Conservation (phyloP, 2,797 vertebrate genomes). For the Melanogrammus aeglefinus region DNA sequence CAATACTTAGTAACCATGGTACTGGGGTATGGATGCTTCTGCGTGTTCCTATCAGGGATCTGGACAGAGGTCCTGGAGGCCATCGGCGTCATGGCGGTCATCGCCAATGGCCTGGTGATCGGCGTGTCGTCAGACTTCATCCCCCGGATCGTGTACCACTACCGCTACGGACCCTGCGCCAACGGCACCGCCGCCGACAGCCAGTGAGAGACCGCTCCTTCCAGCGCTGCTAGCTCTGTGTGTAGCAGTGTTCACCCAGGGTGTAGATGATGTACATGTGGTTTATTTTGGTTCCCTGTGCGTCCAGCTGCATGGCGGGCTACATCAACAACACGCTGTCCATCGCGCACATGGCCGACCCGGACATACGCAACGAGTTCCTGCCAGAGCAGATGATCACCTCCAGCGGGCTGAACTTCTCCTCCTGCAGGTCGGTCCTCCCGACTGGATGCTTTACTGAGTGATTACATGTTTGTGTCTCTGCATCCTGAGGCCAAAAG, state of each 20-base stretch:
- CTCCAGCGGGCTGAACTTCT: slow-evolving; percentile 48
- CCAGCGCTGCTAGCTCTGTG: background rate
- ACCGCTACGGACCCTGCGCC: slow-evolving; percentile 83
- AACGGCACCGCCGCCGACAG: slow-evolving; percentile 30
- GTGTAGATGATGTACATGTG: background rate
- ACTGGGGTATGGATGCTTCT: background rate
- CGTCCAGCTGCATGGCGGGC: slow-evolving; percentile 81
- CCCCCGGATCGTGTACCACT: slow-evolving; percentile 85
- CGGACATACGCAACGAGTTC: slow-evolving; percentile 53
- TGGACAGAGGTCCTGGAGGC: slow-evolving; percentile 89
- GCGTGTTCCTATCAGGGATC: slow-evolving; percentile 72
- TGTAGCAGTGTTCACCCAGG: background rate
- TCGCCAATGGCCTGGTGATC: slow-evolving; percentile 90
- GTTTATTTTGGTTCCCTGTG: background rate
- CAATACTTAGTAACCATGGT: no score
- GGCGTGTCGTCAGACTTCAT: slow-evolving; percentile 93
- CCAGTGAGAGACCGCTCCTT: slow-evolving; percentile 72
- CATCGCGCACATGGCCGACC: slow-evolving; percentile 67
- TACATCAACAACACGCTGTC: slow-evolving; percentile 91
- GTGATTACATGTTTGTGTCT: background rate
- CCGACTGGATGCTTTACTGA: background rate
- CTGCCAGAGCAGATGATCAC: slow-evolving; percentile 31
- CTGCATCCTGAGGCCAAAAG: background rate
- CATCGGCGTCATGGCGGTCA: slow-evolving; percentile 89
- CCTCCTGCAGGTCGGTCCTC: slow-evolving; percentile 81